Conservation (phyloP, 2,888 invertebrate genomes). For the Laothoe populi region DNA sequence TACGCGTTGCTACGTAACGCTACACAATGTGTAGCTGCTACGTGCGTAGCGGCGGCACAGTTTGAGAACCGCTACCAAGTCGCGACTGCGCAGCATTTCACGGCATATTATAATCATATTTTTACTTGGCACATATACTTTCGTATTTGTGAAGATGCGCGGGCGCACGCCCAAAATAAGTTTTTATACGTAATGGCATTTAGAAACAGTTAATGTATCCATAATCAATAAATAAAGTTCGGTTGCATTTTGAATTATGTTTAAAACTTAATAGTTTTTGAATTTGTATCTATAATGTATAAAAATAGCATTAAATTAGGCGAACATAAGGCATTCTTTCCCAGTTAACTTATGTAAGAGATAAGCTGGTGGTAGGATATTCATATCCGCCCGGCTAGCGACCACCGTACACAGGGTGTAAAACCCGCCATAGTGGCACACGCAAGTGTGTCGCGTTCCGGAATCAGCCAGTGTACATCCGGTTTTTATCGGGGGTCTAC, state of each 20-base stretch:
- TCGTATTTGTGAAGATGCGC: slow-evolving; percentile 51
- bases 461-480: too few relatives aligned
- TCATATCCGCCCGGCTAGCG: too few relatives aligned
- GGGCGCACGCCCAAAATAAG: slow-evolving; percentile 56
- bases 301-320: background rate
- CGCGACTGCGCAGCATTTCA: slow-evolving; percentile 73
- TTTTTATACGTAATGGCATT: slow-evolving; percentile 20
- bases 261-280: background rate
- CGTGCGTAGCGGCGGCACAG: slow-evolving; percentile 42
- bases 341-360: too few relatives aligned
- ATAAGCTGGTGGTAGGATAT: too few relatives aligned
- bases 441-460: too few relatives aligned
- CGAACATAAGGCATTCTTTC: too few relatives aligned
- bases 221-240: background rate
- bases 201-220: background rate
- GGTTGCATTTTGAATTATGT: background rate
- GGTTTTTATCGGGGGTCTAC: too few relatives aligned
- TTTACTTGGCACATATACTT: slow-evolving; percentile 81
- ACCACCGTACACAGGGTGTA: too few relatives aligned
- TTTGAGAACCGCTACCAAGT: slow-evolving; percentile 64
- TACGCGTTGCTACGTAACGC: slow-evolving; percentile 16
- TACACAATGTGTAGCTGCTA: slow-evolving; percentile 6
- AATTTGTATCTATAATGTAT: background rate
- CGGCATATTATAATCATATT: slow-evolving; percentile 83
- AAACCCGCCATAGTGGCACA: too few relatives aligned